Percentiles rank a stretch among this genome's conserved stretches.
Conservation (phyloP, 2,113 vertebrate genomes). For the Nyctibius bracteatus region DNA sequence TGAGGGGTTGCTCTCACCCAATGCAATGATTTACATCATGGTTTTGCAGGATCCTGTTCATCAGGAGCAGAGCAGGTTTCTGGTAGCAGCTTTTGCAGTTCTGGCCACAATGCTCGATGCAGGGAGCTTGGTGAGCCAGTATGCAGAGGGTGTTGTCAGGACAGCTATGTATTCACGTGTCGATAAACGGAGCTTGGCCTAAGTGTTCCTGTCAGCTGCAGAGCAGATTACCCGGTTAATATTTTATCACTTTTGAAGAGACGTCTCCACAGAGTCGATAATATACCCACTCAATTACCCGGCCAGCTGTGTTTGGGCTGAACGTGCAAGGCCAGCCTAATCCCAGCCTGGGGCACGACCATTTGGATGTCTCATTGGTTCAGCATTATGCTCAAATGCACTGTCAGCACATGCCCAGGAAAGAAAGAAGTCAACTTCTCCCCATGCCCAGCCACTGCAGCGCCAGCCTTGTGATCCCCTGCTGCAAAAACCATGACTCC, state of each 20-base stretch:
- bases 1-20: accelerated
- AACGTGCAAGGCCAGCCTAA: background rate
- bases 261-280: background rate
- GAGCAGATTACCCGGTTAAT: background rate
- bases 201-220: background rate
- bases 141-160: background rate
- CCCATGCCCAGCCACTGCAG: background rate
- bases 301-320: background rate
- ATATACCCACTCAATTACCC: accelerated
- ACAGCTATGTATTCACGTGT: accelerated
- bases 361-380: accelerated
- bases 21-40: background rate
- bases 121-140: background rate
- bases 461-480: accelerated
- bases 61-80: background rate
- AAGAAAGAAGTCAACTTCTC: background rate
- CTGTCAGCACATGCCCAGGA: background rate
- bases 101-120: accelerated
- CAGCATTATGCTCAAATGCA: background rate
- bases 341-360: accelerated
- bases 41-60: background rate
- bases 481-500: background rate
- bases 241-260: background rate
- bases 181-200: background rate
- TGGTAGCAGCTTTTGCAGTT: background rate